Conservation (phyloP, 1,140 invertebrate species). For the Babylonia areolata region DNA sequence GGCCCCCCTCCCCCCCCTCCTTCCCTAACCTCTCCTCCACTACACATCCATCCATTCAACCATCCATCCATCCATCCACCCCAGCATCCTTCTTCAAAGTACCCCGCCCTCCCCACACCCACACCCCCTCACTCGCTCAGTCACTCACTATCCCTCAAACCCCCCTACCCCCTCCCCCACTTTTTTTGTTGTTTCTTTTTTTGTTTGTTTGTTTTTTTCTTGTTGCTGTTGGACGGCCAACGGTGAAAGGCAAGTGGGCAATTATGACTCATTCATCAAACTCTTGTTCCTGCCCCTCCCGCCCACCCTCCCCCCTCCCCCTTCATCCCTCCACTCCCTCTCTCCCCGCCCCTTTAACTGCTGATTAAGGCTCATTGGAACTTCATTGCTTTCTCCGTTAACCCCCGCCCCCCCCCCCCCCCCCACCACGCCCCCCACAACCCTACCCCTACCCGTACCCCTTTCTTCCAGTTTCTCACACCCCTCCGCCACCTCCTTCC, state of each 20-base stretch:
- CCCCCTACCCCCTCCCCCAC: not conserved
- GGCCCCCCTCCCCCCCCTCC: not conserved
- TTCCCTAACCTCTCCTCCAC: not conserved
- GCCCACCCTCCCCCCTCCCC: not conserved
- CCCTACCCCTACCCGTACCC: not conserved
- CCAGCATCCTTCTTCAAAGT: no score
- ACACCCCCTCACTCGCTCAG: not conserved
- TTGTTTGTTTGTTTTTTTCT: no score
- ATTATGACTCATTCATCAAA: conserved; percentile 28
- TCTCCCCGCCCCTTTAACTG: not conserved
- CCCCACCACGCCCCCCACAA: not conserved
- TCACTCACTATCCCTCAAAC: not conserved
- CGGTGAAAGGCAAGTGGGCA: conserved; percentile 5
- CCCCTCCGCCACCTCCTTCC: not conserved
- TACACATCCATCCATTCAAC: no score
- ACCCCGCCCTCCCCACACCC: no score
- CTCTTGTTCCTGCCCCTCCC: not conserved
- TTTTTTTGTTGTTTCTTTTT: not conserved
- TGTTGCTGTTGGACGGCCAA: no score
- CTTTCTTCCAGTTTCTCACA: not conserved
- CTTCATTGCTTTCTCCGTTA: not conserved
- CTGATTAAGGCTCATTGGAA: conserved; percentile 16
- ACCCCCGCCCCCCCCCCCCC: not conserved
- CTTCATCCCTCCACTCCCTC: no score
- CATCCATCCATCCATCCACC: no score